These are phyloP conservation scores for Enteromius argenteus DNA, from an alignment of 2,797 vertebrate species.

Conservation along the genomic window DNA sequence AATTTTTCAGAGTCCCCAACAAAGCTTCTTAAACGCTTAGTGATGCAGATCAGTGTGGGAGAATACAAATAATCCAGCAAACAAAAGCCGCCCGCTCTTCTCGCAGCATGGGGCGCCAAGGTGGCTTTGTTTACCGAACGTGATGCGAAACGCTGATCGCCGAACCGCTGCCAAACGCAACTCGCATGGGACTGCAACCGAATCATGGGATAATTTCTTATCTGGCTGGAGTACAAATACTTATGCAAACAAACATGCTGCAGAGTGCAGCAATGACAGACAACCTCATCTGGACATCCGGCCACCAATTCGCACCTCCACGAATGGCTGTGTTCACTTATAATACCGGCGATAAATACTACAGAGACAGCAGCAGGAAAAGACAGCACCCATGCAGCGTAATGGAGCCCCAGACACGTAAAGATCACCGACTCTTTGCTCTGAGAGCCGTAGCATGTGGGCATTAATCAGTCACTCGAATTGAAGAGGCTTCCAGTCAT, in stretches of 20 bases:
- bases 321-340: constrained; percentile 17
- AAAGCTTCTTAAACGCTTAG: constrained; percentile 58
- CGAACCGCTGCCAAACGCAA: constrained; percentile 19
- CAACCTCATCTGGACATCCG: constrained; percentile 31
- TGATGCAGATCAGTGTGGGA: constrained; percentile 42
- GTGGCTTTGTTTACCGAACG: constrained; percentile 60
- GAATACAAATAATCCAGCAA: constrained; percentile 63
- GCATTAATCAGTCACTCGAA: constrained; percentile 61
- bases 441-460: constrained; percentile 39
- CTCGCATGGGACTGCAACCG: constrained; percentile 49
- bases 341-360: background rate
- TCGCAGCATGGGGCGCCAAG: constrained; percentile 46
- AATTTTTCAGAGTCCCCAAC: constrained; percentile 39
- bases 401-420: constrained; percentile 42
- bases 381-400: background rate
- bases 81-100: constrained; percentile 51
- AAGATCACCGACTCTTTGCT: constrained; percentile 48
- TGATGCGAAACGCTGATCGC: constrained; percentile 49
- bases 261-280: constrained; percentile 29
- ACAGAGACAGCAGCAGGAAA: constrained; percentile 2
- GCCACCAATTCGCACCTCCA: background rate
- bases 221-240: constrained; percentile 57
- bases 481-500: constrained; percentile 39
- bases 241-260: constrained; percentile 58
- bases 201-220: constrained; percentile 61